These are phyloP conservation scores for Phalera bucephala DNA, from an alignment of 2,888 invertebrate genomes.

Conservation along the genomic window DNA sequence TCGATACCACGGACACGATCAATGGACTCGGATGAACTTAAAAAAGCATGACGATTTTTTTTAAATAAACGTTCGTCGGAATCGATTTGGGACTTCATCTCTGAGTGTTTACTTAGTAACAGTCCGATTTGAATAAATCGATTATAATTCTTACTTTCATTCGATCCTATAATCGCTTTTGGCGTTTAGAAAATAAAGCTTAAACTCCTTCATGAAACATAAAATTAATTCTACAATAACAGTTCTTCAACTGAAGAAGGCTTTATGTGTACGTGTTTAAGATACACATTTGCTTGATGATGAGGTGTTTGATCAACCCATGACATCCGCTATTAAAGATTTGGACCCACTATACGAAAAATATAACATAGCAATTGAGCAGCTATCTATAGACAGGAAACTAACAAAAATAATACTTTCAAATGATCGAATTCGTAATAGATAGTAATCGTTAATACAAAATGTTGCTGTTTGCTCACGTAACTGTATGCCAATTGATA, in stretches of 20 bases:
- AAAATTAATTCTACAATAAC: constrained; percentile 15
- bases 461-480: constrained; percentile 18
- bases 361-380: constrained; percentile 25
- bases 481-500: constrained; percentile 16
- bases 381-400: constrained; percentile 28
- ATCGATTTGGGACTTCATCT: constrained; percentile 71
- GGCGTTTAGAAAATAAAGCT: constrained; percentile 17
- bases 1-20: constrained; percentile 50
- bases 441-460: constrained; percentile 22
- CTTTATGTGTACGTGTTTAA: constrained; percentile 32
- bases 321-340: constrained; percentile 53
- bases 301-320: constrained; percentile 33
- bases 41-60: constrained; percentile 67
- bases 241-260: constrained; percentile 33
- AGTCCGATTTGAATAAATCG: constrained; percentile 73
- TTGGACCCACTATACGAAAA: constrained; percentile 47
- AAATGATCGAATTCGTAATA: constrained; percentile 31
- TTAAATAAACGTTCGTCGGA: constrained; percentile 73
- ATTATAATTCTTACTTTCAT: constrained; percentile 33
- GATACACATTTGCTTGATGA: constrained; percentile 34
- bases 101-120: constrained; percentile 78
- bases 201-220: constrained; percentile 8
- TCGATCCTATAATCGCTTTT: constrained; percentile 4
- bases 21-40: constrained; percentile 61
- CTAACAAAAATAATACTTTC: constrained; percentile 32